A percentile compares a stretch with the other conserved stretches of the same genome.
phyloP scores from a whole-genome alignment of 2,113 vertebrate species.

The Erpornis zantholeuca region DNA sequence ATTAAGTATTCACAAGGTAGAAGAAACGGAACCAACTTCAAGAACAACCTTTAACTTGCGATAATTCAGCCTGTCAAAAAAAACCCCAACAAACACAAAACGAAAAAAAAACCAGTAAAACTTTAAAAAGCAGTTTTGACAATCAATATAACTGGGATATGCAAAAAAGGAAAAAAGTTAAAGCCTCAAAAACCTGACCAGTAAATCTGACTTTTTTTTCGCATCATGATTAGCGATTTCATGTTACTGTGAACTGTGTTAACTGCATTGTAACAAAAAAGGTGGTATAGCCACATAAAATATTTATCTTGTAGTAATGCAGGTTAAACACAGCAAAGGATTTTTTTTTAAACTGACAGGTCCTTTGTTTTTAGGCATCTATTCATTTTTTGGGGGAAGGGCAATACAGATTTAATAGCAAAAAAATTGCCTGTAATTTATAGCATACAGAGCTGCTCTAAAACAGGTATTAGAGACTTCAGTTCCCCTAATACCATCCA shows the following conservation, averaged over 20 bases:
- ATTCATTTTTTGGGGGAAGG: neutral
- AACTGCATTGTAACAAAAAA: neutral
- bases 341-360: neutral
- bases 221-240: neutral
- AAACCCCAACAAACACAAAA: neutral
- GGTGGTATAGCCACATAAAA: neutral
- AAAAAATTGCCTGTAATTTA: neutral
- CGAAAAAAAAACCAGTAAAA: neutral
- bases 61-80: conserved; percentile 57
- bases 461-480: neutral
- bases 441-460: neutral
- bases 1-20: conserved; percentile 54
- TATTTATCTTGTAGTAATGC: neutral
- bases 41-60: conserved; percentile 62
- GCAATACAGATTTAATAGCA: neutral
- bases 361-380: neutral
- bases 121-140: conserved; percentile 40
- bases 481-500: neutral
- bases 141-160: neutral
- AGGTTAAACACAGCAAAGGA: neutral
- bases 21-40: conserved; percentile 38
- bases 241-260: neutral
- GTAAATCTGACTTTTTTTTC: neutral
- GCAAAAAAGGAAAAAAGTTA: conserved; percentile 14
- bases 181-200: conserved; percentile 21